A percentile compares a stretch with the other conserved stretches of the same genome.
Conservation (phyloP, 2,888 invertebrate species). For the Trichogramma evanescens region DNA sequence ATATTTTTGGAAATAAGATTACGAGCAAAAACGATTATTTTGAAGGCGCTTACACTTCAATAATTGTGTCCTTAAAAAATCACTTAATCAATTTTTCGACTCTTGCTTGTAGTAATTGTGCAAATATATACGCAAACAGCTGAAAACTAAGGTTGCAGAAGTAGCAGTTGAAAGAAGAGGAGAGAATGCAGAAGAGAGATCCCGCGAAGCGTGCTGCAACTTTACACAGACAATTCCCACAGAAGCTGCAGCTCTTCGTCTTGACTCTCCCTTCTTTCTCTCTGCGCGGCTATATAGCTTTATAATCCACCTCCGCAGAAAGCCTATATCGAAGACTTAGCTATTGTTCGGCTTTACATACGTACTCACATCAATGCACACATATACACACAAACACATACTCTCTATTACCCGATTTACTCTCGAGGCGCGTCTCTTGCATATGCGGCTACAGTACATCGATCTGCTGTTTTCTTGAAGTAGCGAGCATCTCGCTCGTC, state of each 20-base stretch:
- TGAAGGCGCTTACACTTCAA: too few species aligned
- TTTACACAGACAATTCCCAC: slow-evolving; percentile 21
- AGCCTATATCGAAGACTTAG: too few species aligned
- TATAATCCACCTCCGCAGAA: slow-evolving; percentile 17
- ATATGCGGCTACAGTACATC: neutral
- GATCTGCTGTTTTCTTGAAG: neutral
- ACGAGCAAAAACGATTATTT: too few species aligned
- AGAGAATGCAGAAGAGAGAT: too few species aligned
- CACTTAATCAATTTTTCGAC: too few species aligned
- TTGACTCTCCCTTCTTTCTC: slow-evolving; percentile 1
- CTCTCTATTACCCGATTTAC: slow-evolving; percentile 9
- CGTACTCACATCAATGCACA: neutral
- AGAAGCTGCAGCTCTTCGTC: slow-evolving; percentile 1
- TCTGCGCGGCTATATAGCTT: neutral
- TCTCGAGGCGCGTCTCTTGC: neutral
- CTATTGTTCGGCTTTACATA: too few species aligned
- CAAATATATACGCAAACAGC: too few species aligned
- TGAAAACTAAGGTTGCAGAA: too few species aligned
- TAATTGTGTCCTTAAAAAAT: too few species aligned
- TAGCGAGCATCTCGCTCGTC: neutral
- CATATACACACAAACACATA: slow-evolving; percentile 6
- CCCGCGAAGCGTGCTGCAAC: neutral
- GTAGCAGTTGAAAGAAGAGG: too few species aligned
- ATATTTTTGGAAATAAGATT: too few species aligned
- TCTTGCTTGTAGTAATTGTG: too few species aligned